Conservation (phyloP, 2,888 invertebrate species). For the Falcaria lacertinaria region DNA sequence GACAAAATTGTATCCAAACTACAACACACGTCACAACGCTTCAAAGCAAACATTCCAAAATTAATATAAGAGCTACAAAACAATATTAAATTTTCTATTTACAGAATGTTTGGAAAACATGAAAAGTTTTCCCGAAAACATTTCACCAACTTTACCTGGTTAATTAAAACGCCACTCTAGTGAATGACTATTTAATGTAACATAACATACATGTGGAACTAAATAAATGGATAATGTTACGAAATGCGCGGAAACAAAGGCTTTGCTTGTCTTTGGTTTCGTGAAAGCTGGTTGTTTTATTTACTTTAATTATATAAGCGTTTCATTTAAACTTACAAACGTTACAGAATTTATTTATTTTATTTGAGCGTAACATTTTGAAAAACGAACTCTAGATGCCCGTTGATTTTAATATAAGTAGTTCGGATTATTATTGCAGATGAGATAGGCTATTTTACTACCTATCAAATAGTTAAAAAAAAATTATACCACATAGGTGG, state of each 20-base stretch:
- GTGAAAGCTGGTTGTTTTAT: conserved; percentile 17
- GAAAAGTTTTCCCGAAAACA: conserved; percentile 6
- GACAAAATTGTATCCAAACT: neutral
- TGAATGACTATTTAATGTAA: conserved; percentile 27
- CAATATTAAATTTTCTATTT: conserved; percentile 15
- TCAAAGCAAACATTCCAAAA: neutral
- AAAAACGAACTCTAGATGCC: too few relatives aligned
- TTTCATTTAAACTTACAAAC: too few relatives aligned
- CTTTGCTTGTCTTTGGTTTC: neutral
- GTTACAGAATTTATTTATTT: too few relatives aligned
- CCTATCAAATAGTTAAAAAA: too few relatives aligned
- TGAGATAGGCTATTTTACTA: too few relatives aligned
- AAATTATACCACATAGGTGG: too few relatives aligned
- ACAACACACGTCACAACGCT: neutral
- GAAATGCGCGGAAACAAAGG: conserved; percentile 6
- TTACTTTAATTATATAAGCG: conserved; percentile 11
- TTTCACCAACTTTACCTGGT: conserved; percentile 37
- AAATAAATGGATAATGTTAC: conserved; percentile 49
- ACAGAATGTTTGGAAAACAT: conserved; percentile 18
- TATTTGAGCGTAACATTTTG: too few relatives aligned
- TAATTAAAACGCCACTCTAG: conserved; percentile 53
- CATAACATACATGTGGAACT: conserved; percentile 35
- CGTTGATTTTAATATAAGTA: too few relatives aligned
- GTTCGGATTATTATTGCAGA: too few relatives aligned
- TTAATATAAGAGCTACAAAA: conserved; percentile 1